Conservation (phyloP, 2,888 invertebrate genomes). For the Anaspis maculata region DNA sequence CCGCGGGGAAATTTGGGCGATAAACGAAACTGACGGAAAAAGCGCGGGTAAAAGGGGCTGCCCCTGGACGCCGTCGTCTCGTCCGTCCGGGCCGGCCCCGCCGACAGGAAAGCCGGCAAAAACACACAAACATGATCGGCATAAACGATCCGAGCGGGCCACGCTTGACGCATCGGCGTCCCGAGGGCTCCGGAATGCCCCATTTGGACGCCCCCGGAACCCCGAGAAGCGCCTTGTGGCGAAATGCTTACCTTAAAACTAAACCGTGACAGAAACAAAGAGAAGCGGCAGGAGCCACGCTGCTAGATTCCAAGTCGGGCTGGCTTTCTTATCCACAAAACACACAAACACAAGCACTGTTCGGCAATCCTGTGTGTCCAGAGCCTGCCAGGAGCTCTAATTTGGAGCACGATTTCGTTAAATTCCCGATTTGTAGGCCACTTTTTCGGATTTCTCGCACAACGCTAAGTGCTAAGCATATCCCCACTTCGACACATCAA, state of each 20-base stretch:
- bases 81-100: slow-evolving; percentile 2
- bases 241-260: slow-evolving; percentile 37
- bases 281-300: slow-evolving; percentile 44
- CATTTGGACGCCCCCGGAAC: too few species aligned
- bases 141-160: too few species aligned
- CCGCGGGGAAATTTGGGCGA: too few species aligned
- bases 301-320: slow-evolving; percentile 29
- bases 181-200: slow-evolving; percentile 1
- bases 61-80: too few species aligned
- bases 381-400: background rate
- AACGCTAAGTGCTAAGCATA: slow-evolving; percentile 40
- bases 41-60: too few species aligned
- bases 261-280: slow-evolving; percentile 42
- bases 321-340: slow-evolving; percentile 31
- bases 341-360: slow-evolving; percentile 37
- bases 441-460: slow-evolving; percentile 39
- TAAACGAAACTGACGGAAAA: too few species aligned
- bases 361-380: slow-evolving; percentile 1
- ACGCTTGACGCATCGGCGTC: too few species aligned
- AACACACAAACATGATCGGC: too few species aligned
- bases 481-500: slow-evolving; percentile 43
- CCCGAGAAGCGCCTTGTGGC: too few species aligned
- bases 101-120: slow-evolving; percentile 1
- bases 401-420: background rate
- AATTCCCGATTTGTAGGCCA: slow-evolving; percentile 34